These are phyloP conservation scores for Neodon shergylaensis DNA, from an alignment of 2,113 vertebrate genomes.

Conservation along the genomic window DNA sequence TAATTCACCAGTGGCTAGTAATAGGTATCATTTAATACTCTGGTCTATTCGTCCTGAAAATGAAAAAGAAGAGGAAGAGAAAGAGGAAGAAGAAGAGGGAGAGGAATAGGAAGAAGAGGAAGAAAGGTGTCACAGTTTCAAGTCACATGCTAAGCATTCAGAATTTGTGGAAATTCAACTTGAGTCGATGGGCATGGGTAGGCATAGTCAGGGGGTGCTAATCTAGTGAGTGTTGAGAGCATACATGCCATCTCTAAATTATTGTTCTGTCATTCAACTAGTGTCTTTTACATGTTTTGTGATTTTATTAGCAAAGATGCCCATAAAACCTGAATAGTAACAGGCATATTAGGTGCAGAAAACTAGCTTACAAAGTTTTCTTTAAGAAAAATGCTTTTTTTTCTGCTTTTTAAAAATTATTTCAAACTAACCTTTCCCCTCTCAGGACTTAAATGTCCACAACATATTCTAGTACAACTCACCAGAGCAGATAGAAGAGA, in stretches of 20 bases:
- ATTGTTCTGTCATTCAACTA: background rate
- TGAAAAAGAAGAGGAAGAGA: background rate
- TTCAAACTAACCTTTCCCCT: too few species aligned
- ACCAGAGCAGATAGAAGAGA: background rate
- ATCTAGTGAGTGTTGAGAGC: background rate
- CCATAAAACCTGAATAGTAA: background rate
- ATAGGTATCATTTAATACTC: background rate
- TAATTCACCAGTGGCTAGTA: background rate
- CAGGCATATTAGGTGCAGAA: background rate
- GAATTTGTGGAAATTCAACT: background rate
- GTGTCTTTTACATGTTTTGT: background rate
- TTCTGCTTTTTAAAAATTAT: background rate
- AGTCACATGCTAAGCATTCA: background rate
- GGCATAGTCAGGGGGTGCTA: background rate
- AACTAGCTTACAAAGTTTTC: too few species aligned
- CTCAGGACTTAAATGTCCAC: background rate
- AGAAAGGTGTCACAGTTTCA: background rate
- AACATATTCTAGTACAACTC: background rate
- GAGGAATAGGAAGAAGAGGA: background rate
- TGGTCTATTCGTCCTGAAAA: background rate
- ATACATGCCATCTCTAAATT: background rate
- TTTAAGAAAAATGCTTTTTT: too few species aligned
- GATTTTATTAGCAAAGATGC: conserved; percentile 39
- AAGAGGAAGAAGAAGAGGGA: rapidly evolving
- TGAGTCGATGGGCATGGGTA: background rate